Evolutionary conservation across 2,888 invertebrate species (phyloP), one percentile per base, ranked within the genome.

Genomic region (Rhimphoctona megacephalus): DNA sequence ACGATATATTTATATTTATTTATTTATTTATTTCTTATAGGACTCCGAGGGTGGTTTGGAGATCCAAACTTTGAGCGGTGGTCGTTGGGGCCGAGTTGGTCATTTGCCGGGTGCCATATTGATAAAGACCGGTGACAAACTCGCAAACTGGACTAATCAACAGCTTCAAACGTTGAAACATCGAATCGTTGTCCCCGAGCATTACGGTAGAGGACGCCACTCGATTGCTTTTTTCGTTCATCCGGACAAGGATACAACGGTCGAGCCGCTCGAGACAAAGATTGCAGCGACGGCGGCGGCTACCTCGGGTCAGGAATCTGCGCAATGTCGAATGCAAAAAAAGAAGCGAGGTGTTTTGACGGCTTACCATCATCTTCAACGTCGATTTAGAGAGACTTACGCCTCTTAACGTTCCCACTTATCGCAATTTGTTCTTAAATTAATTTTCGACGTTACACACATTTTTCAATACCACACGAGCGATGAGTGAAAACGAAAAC

Each of bases 221-320:
- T 97, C 97, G 90, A 96, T 97, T 88, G 97, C 97, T 43, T 97
- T 96, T 95, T 97, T 97, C 95, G 96, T 97, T 90, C 97, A 97
- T 94, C 97, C 97, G 2, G 97, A 97, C 94, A 94, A 95, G 89
- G 95, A 95, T 87, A 95, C 95, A 8, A 91, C 92, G 66, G 94
- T 96, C 81, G 95, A 95, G 36, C 94, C 95, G 17, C 92, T 96
- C 83, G 95, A 95, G 4, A 94, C 94, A 30, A 95, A 95, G 87
- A 93, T 94, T 33, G 91, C 39, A 9, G n/a, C 93, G 14, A 85
- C 88, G 30, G 91, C 39, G 39, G n/a, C 93, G 14, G 86, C 88
- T 7, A 91, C 91, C 66, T 82, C 91, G 1, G 89, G 83, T 69
- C 92, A 92, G 64, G 93, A 93, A 86, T 83, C 92, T 7, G 95